Conservation (phyloP, 1,140 invertebrate genomes). For the Rhyacophila brunnea region DNA sequence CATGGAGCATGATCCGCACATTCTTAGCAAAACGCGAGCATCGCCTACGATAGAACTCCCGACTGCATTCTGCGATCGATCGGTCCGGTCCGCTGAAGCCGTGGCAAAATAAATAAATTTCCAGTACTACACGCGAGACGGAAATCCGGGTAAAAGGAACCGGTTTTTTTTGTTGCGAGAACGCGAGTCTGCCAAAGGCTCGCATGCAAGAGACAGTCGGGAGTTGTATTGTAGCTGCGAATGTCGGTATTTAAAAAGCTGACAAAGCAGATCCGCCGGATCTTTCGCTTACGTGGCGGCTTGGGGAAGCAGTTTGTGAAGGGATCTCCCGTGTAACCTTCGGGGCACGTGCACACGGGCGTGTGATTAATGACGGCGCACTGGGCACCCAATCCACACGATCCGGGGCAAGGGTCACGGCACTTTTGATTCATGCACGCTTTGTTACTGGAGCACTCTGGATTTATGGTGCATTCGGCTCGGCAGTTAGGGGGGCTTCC, state of each 20-base stretch:
- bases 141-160: too few relatives aligned
- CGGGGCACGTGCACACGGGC: conserved; percentile 68
- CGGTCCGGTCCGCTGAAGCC: too few relatives aligned
- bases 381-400: conserved; percentile 64
- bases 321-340: conserved; percentile 50
- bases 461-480: conserved; percentile 74
- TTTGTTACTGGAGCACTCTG: conserved; percentile 66
- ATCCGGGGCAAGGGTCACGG: conserved; percentile 68
- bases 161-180: conserved; percentile 37
- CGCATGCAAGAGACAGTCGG: conserved; percentile 65
- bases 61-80: conserved; percentile 69
- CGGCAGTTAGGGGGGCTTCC: conserved; percentile 71
- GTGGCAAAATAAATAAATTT: too few relatives aligned
- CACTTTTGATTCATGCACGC: conserved; percentile 73
- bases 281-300: conserved; percentile 24
- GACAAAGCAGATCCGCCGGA: too few relatives aligned
- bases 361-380: conserved; percentile 75
- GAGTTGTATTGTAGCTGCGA: too few relatives aligned
- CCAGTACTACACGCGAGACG: too few relatives aligned
- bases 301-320: conserved; percentile 43
- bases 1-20: too few relatives aligned
- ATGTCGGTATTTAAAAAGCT: conserved; percentile 55
- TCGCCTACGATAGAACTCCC: conserved; percentile 56
- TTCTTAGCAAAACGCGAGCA: conserved; percentile 40
- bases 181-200: too few relatives aligned